Base-by-base conservation (phyloP, 2,113 vertebrate genomes). In the Hippocampus guttulatus region DNA sequence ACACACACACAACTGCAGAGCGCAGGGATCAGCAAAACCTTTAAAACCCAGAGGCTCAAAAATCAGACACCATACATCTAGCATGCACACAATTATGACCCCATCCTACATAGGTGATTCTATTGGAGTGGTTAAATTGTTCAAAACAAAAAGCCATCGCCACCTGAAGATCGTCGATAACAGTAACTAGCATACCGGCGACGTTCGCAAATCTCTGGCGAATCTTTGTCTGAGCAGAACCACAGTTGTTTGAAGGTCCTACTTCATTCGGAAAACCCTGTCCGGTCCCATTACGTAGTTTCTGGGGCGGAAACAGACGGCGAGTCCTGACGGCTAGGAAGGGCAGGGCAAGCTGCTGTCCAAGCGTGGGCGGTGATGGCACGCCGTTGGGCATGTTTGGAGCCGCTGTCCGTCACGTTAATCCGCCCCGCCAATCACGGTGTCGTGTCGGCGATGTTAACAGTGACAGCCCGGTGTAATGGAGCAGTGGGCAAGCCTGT, bases 321-420 rank as follows among this genome's bases (percentile, higher is more conserved):
- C 69, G 27, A 70, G 65, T 64, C 73, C 75, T 75, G 79, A 80
- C 21, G 78, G 83, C 55, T 54, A 57, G 76, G 63, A 69, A 79
- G 79, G 79, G 70, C 70, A 63, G 62, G 79, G 75, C 71, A 71
- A 87, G 76, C 72, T 74, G 68, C 76, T 75, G 77, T 61, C 74
- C 0, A 8, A 45, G 72, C 8, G 86, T 82, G 74, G 81, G 84
- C 18, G 43, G 64, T 70, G 82, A 78, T 54, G 66, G 84, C 84
- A 54, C n/a, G 38, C 84, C 5, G 60, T 80, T 78, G 86, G 86
- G 85, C 66, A 70, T 84, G 78, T 85, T 85, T 85, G 79, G 70
- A 81, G 80, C 75, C 47, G 8, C 79, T 82, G 88, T 81, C 85
- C 86, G 76, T 86, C 89, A 82, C 23, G 54, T 80, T 87, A 81